Evolutionary conservation across 2,113 vertebrate genomes (phyloP), one percentile per base, ranked within the genome.

Genomic region (Cyprinodon tularosa): DNA sequence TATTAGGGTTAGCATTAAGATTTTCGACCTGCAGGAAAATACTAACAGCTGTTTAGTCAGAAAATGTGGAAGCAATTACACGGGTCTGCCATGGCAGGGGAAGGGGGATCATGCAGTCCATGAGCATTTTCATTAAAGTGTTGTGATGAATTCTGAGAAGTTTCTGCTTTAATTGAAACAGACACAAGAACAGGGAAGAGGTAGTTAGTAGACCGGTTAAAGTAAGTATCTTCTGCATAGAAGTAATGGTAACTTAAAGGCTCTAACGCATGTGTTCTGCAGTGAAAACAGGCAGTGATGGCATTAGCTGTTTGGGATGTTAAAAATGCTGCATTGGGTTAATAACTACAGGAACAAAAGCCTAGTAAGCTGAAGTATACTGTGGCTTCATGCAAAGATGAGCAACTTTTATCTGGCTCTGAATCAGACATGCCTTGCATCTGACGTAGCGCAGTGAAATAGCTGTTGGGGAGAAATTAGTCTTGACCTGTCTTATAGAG

Each of bases 21-120:
- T 69, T 74, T 29, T 68, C 85, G 86, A 85, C 80, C 88, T 86
- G 83, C 64, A 53, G 85, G 87, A 82, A 84, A 92, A 91, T 78
- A 84, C 82, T 88, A 91, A 90, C 89, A 91, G 89, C 89, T 90
- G 87, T 87, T 84, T 44, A 78, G 79, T 86, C 83, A 67, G 86
- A 78, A 89, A 92, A 93, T 88, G 76, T 91, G 92, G 84, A 71
- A 90, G 78, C 83, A 84, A 92, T 93, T 92, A 92, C 64, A 69
- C 87, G 71, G 89, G 85, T 90, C 86, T 86, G 84, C 63, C 47
- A 82, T 61, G 57, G 82, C 74, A 77, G 75, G 74, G 76, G 62
- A 79, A 68, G 50, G 71, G 48, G 74, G 80, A 76, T 37, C 60
- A 14, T 65, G 67, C 64, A 81, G 91, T 78, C 87, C 79, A 66